phyloP scores from a whole-genome alignment of 37 sponge, comb jelly and placozoan genomes.

The Corticium candelabrum region DNA sequence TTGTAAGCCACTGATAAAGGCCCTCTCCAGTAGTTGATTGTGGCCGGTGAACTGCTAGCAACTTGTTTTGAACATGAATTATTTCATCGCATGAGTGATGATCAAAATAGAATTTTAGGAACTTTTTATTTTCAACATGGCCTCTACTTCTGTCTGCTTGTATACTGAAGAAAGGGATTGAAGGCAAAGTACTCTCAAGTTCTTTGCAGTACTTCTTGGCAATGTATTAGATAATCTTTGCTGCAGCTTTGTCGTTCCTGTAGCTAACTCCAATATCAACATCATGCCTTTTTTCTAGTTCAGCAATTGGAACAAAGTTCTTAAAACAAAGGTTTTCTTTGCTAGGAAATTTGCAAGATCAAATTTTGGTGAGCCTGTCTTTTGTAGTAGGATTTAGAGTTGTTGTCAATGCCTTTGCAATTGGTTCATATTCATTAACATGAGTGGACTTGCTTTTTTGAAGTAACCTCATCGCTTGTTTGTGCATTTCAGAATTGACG shows the following conservation, averaged over 20 bases:
- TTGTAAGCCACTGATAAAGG: slow-evolving; percentile 19
- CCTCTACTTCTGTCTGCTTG: not conserved
- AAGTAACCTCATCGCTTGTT: not conserved
- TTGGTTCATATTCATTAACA: not conserved
- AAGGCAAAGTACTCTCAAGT: not conserved
- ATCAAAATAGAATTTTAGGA: not conserved
- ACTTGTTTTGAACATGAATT: slow-evolving; percentile 5
- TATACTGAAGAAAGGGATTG: not conserved
- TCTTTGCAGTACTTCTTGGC: not conserved
- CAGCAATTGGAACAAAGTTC: not conserved
- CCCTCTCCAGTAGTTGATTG: slow-evolving; percentile 2
- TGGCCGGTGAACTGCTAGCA: not conserved
- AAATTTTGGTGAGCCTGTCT: not conserved
- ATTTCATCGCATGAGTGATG: not conserved
- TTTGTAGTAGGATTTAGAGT: not conserved
- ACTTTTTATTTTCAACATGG: not conserved
- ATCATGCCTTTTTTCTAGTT: slow-evolving; percentile 29
- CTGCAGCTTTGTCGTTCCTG: not conserved
- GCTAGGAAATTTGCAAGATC: not conserved
- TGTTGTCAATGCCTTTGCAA: not conserved
- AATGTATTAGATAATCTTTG: not conserved
- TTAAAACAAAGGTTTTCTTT: not conserved
- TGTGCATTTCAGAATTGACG: not conserved
- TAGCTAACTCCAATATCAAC: slow-evolving; percentile 30
- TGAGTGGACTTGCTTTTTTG: not conserved